Percentiles rank a stretch among this genome's conserved stretches.
These are phyloP conservation scores for Melanerpes formicivorus DNA, from an alignment of 2,113 vertebrate species.

Conservation along the genomic window DNA sequence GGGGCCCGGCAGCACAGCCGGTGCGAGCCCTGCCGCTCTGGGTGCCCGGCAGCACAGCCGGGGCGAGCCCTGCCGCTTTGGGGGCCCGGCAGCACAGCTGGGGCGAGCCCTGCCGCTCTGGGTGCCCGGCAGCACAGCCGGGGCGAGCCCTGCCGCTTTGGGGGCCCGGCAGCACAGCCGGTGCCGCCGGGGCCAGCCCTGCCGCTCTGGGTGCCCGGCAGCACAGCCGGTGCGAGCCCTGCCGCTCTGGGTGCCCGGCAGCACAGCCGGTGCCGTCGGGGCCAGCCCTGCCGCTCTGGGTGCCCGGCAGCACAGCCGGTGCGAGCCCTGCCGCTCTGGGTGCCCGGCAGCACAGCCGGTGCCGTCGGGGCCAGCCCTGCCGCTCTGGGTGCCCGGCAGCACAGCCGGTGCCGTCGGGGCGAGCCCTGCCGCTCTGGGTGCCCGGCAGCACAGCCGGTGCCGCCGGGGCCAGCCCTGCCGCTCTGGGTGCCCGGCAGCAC, in stretches of 20 bases:
- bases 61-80: fast-evolving
- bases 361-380: too few species aligned
- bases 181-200: too few species aligned
- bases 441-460: not conserved
- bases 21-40: too few species aligned
- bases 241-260: not conserved
- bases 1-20: not conserved
- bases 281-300: fast-evolving
- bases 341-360: not conserved
- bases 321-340: not conserved
- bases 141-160: not conserved
- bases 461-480: too few species aligned
- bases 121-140: fast-evolving
- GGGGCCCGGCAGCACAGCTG: not conserved
- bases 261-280: too few species aligned
- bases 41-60: too few species aligned
- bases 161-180: not conserved
- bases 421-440: fast-evolving
- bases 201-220: too few species aligned
- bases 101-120: fast-evolving
- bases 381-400: too few species aligned
- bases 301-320: fast-evolving
- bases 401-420: too few species aligned
- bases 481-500: fast-evolving
- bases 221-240: too few species aligned